Evolutionary conservation across 1,140 invertebrate genomes (phyloP).

Genomic region (Panagrolaimus sp.): DNA sequence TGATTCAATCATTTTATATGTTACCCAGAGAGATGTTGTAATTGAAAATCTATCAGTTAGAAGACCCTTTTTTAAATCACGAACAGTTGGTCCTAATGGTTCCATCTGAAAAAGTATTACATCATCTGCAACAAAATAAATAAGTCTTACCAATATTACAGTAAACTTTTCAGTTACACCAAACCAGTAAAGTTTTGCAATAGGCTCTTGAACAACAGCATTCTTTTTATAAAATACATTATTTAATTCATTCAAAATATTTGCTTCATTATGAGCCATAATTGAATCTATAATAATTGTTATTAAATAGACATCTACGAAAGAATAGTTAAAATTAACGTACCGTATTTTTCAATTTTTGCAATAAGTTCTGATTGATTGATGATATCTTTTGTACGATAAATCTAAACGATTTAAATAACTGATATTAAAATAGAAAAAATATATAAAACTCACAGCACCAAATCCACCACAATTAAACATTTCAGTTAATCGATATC

Average conservation of each 20-base stretch:
- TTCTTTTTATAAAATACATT: background rate
- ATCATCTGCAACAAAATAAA: too few species aligned
- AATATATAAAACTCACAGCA: background rate
- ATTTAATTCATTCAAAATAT: background rate
- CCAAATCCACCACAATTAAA: constrained; percentile 6
- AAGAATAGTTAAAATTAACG: too few species aligned
- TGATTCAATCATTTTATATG: background rate
- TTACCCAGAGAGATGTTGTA: background rate
- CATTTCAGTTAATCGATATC: background rate
- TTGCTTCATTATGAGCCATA: background rate
- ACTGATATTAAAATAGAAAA: background rate
- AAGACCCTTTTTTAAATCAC: background rate
- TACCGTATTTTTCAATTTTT: background rate
- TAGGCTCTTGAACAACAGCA: background rate
- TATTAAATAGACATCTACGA: too few species aligned
- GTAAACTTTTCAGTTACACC: too few species aligned
- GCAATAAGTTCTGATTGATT: background rate
- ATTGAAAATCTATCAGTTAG: background rate
- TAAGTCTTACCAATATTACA: too few species aligned
- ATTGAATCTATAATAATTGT: background rate
- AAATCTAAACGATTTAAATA: constrained; percentile 1
- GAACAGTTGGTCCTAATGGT: background rate
- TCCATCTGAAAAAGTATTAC: constrained; percentile 1
- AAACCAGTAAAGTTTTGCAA: background rate
- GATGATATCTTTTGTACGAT: background rate